Evolutionary conservation across 2,113 vertebrate genomes (phyloP), one percentile per base, ranked within the genome.

Genomic region (Sturnus vulgaris): DNA sequence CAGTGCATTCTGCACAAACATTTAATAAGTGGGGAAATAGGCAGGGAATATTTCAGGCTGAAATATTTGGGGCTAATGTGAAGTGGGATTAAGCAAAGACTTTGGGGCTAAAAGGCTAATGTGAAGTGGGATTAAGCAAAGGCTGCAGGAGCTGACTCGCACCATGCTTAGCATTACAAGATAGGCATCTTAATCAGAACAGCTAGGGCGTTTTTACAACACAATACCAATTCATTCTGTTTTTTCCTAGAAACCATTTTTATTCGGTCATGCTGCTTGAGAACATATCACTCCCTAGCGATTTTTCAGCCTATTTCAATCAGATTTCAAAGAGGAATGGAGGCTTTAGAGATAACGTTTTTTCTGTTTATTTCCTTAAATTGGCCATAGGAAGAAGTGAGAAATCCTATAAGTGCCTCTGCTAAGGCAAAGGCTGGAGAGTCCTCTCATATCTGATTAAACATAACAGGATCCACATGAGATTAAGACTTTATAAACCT

Each of bases 41-140:
- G 23, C 21, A 40, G 20, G 30, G 55, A 69, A 55, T 65, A 79
- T 28, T 70, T 94, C 64, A 66, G 82, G 9, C 39, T 87, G 77
- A 79, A 59, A 79, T 87, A 79, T 40, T 64, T 8, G 18, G 28
- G 33, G 46, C 30, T 94, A 83, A 78, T 40, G 37, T 86, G 82
- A 90, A 88, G 73, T 68, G 60, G 40, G 53, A 93, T 87, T 96
- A 87, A 95, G 44, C 19, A 80, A 79, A 76, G 60, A 65, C 13
- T 52, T 56, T 5, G 25, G 49, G 80, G 35, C 52, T 44, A 57
- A 81, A 93, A 90, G 47, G 52, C 24, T 94, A 82, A 82, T 44
- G 39, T 88, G 78, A 85, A 88, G 60, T 78, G 68, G 27, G 52
- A 92, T 88, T 95, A 88, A 95, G 56, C 15, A 86, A 66, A 84